Conservation (phyloP, 2,113 vertebrate genomes). For the Tretioscincus oriximinensis region DNA sequence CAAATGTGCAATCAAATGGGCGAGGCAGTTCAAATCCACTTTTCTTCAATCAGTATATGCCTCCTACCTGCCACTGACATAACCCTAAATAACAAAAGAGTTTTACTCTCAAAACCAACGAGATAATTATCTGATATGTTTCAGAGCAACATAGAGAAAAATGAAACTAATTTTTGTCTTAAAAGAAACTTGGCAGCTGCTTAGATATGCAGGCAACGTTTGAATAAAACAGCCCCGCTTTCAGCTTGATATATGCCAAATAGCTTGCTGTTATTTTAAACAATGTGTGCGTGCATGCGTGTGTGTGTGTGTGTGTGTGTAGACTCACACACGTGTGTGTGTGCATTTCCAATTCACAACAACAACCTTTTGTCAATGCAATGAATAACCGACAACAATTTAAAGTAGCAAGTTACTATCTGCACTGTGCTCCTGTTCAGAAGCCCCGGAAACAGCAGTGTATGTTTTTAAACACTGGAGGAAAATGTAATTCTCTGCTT, state of each 20-base stretch:
- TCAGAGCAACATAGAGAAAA: not conserved
- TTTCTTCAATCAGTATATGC: not conserved
- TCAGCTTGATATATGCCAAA: not conserved
- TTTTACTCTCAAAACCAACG: slow-evolving; percentile 6
- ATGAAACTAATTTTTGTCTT: slow-evolving; percentile 1
- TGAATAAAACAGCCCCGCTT: slow-evolving; percentile 16
- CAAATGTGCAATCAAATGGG: not conserved
- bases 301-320: not conserved
- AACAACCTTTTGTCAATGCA: slow-evolving; percentile 47
- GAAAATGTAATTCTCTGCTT: slow-evolving; percentile 66
- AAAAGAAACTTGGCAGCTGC: not conserved
- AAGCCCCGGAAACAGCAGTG: slow-evolving; percentile 55
- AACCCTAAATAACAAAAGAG: slow-evolving; percentile 27
- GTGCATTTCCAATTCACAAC: slow-evolving; percentile 32
- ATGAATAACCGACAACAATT: slow-evolving; percentile 49
- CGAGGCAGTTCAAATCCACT: not conserved
- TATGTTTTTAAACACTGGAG: slow-evolving; percentile 52
- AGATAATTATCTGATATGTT: not conserved
- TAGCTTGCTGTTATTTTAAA: slow-evolving; percentile 49
- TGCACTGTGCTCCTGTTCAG: slow-evolving; percentile 64
- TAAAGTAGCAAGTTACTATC: slow-evolving; percentile 56
- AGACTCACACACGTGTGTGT: not conserved
- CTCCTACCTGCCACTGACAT: slow-evolving; percentile 16
- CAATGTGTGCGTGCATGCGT: not conserved
- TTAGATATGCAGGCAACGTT: not conserved